These are phyloP conservation scores for Adrianichthys oophorus DNA, from an alignment of 2,797 vertebrate species.

Conservation along the genomic window DNA sequence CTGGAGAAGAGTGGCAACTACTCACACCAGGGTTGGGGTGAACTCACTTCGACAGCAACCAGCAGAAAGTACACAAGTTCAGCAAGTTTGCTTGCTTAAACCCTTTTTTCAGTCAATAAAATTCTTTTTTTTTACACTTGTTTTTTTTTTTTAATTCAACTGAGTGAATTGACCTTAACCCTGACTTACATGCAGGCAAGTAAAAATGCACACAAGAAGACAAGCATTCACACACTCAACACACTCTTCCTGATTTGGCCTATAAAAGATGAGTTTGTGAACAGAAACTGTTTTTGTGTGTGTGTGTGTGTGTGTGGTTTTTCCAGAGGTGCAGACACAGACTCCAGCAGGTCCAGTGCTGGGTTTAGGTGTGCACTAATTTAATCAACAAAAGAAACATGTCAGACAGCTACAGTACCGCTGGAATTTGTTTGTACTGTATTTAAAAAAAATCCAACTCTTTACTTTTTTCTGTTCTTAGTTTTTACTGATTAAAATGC, in stretches of 20 bases:
- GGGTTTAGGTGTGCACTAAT: conserved; percentile 90
- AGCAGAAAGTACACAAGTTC: conserved; percentile 32
- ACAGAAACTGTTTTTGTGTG: conserved; percentile 59
- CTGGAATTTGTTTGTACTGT: conserved; percentile 76
- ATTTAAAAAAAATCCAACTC: conserved; percentile 85
- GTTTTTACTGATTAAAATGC: conserved; percentile 75
- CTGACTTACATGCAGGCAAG: conserved; percentile 69
- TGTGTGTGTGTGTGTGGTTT: conserved; percentile 47
- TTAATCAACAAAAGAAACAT: conserved; percentile 85
- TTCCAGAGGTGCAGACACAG: conserved; percentile 63
- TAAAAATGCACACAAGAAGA: conserved; percentile 54
- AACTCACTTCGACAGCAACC: conserved; percentile 57
- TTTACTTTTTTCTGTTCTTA: conserved; percentile 62
- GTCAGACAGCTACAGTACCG: conserved; percentile 91
- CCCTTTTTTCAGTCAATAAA: conserved; percentile 38
- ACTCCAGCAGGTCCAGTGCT: conserved; percentile 76
- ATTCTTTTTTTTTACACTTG: conserved; percentile 24
- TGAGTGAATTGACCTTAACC: conserved; percentile 75
- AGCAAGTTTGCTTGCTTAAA: conserved; percentile 36
- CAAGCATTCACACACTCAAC: conserved; percentile 13
- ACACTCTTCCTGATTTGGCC: conserved; percentile 92
- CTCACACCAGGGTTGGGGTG: conserved; percentile 64
- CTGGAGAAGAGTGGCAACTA: conserved; percentile 68
- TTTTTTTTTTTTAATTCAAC: conserved; percentile 29
- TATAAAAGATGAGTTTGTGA: conserved; percentile 93